Evolutionary conservation across 2,888 invertebrate genomes (phyloP), one percentile per base, ranked within the genome.

Genomic region (Heteropelma amictum): DNA sequence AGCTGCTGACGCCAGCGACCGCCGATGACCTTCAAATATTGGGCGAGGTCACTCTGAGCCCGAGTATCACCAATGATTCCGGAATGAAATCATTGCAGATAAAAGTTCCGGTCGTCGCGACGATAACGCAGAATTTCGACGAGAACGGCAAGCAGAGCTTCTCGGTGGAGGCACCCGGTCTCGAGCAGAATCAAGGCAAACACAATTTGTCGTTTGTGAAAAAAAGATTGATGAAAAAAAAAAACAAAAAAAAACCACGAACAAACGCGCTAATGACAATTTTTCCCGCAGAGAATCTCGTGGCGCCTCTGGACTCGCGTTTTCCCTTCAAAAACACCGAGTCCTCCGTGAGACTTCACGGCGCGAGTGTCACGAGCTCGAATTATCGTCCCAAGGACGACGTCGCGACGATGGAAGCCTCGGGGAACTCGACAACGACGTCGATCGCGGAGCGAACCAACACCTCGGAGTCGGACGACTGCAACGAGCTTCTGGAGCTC

Each of bases 1-100:
- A 94, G 92, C 92, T 94, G 91, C 85, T 94, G 79, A 93, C 94
- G 6, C 94, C 94, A 0, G 94, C 94, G 0, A 93, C 93, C 6
- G 93, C 94, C 1, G 94, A 94, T 81, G 94, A 94, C 87, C 88
- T 94, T 38, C 92, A 92, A 83, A 90, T 91, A 69, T 92, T 93
- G 33, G 93, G 93, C 0, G 93, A 93, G 86, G 93, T 94, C 71
- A 90, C 80, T 35, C 49, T 82, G 10, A 85, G 81, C 71, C 81
- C 85, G 33, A 82, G 81, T n/a, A 73, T 83, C 40, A 81, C 81
- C 53, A 75, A 83, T 10, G 86, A 88, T 23, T 23, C 77, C 69
- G 89, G 89, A 0, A 89, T 90, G 0, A 89, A 89, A 75, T 87
- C 89, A 5, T 89, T 92, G 0, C 92, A 92, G 79, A 91, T 92